A percentile compares a stretch with the other conserved stretches of the same genome.
Conservation (phyloP, 2,797 vertebrate species). For the Selene dorsalis region DNA sequence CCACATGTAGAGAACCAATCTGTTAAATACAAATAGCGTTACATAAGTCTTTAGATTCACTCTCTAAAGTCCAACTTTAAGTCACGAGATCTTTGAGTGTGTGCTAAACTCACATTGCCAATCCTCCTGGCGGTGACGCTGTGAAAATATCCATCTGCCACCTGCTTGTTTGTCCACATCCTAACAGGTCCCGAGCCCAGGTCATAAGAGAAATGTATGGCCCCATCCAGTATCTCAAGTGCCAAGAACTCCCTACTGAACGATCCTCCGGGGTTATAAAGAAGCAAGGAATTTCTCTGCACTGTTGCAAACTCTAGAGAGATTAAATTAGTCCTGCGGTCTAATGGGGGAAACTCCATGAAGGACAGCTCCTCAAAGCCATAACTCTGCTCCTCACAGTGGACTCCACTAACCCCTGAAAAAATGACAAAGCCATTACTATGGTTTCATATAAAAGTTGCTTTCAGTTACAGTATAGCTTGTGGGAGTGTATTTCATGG, state of each 20-base stretch:
- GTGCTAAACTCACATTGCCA: slow-evolving; percentile 78
- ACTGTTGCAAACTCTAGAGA: slow-evolving; percentile 84
- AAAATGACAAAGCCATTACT: slow-evolving; percentile 6
- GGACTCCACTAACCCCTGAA: slow-evolving; percentile 80
- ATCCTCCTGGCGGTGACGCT: slow-evolving; percentile 80
- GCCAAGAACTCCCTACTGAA: slow-evolving; percentile 82
- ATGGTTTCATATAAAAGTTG: not conserved
- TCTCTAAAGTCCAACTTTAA: not conserved
- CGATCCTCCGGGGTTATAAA: slow-evolving; percentile 79
- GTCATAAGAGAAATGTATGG: slow-evolving; percentile 80
- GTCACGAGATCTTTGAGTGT: not conserved
- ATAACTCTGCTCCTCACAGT: slow-evolving; percentile 82
- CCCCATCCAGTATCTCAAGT: slow-evolving; percentile 81
- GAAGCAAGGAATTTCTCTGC: slow-evolving; percentile 79
- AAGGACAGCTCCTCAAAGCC: slow-evolving; percentile 86
- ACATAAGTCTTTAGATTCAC: slow-evolving; percentile 2
- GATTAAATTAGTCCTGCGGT: slow-evolving; percentile 84
- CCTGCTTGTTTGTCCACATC: slow-evolving; percentile 78
- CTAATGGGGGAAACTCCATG: slow-evolving; percentile 84
- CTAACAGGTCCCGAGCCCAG: slow-evolving; percentile 82
- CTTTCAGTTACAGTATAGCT: not conserved
- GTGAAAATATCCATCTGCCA: slow-evolving; percentile 86
- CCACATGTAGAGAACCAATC: slow-evolving; percentile 83
- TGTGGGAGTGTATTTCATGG: not conserved
- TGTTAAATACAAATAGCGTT: slow-evolving; percentile 57